Conservation (phyloP, 2,797 vertebrate genomes). For the Graptemys geographica region DNA sequence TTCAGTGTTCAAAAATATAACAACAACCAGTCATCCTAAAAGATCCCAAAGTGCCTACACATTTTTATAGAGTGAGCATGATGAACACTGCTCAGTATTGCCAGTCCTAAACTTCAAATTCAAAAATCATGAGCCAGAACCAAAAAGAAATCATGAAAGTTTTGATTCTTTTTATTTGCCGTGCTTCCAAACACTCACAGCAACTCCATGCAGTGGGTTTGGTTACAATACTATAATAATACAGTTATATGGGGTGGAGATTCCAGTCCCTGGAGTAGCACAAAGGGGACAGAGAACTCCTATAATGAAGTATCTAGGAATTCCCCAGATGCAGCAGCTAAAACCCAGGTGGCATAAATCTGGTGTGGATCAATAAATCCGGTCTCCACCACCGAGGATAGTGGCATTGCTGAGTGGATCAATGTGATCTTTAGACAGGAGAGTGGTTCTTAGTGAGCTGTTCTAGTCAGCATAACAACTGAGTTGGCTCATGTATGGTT, state of each 20-base stretch:
- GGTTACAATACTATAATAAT: background rate
- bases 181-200: background rate
- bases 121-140: background rate
- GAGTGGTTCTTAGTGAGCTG: background rate
- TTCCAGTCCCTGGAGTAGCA: background rate
- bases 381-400: background rate
- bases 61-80: background rate
- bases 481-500: background rate
- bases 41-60: background rate
- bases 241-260: background rate
- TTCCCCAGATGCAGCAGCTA: background rate
- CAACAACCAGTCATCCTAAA: background rate
- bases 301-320: background rate
- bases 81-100: background rate
- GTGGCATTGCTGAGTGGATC: background rate
- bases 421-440: background rate
- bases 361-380: background rate
- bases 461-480: background rate
- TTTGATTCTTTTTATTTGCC: background rate
- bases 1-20: background rate
- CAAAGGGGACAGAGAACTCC: background rate
- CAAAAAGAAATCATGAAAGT: background rate
- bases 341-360: background rate
- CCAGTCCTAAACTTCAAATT: background rate
- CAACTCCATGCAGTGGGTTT: background rate